Evolutionary conservation across 2,113 vertebrate species (phyloP).

Genomic region (Pavo muticus): DNA sequence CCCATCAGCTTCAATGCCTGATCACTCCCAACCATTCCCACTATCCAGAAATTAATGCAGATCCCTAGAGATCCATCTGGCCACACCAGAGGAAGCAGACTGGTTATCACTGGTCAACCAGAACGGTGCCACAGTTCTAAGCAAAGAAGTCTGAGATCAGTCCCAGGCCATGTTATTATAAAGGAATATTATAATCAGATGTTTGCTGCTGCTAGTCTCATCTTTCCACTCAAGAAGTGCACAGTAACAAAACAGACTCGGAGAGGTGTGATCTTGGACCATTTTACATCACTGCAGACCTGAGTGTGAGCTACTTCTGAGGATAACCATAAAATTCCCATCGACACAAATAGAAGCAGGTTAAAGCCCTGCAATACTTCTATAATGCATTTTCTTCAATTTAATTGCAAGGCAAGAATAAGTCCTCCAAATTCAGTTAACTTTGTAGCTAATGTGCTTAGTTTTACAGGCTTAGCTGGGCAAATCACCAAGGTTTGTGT

Average conservation of each 20-base stretch:
- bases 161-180: not conserved
- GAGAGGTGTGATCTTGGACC: not conserved
- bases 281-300: rapidly evolving
- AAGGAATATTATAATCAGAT: not conserved
- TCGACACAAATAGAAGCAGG: not conserved
- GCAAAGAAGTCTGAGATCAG: not conserved
- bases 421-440: not conserved
- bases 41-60: not conserved
- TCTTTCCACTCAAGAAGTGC: not conserved
- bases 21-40: not conserved
- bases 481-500: not conserved
- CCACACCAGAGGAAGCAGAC: not conserved
- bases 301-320: not conserved
- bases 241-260: not conserved
- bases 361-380: not conserved
- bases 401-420: not conserved
- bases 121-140: not conserved
- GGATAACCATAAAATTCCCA: not conserved
- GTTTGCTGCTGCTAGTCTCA: not conserved
- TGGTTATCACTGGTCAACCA: not conserved
- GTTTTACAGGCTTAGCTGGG: not conserved
- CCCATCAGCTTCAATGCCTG: not conserved
- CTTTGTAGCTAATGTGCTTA: not conserved
- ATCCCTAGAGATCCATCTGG: not conserved
- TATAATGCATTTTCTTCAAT: not conserved